Percentiles rank a stretch among this genome's conserved stretches.
These are phyloP conservation scores for Ornithoptera priamus DNA, from an alignment of 2,888 invertebrate genomes.

Conservation along the genomic window DNA sequence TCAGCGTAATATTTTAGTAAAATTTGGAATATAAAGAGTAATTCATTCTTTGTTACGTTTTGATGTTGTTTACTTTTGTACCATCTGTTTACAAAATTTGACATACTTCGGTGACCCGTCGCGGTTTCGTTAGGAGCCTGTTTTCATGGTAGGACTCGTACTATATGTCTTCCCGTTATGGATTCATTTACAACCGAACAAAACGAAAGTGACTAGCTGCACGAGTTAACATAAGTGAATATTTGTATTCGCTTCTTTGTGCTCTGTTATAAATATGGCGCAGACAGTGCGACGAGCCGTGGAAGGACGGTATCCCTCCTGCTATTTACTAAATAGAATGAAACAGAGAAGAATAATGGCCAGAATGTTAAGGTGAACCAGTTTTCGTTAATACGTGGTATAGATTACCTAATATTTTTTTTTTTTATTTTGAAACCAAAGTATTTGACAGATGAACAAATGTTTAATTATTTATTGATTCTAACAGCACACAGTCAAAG, in stretches of 20 bases:
- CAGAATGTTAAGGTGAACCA: constrained; percentile 75
- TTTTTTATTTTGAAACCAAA: no score
- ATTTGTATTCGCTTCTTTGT: constrained; percentile 48
- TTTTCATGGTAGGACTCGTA: constrained; percentile 39
- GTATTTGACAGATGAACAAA: no score
- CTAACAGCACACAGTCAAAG: no score
- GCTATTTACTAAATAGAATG: constrained; percentile 84
- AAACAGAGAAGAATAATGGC: constrained; percentile 87
- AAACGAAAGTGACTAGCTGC: constrained; percentile 77
- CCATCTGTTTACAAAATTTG: constrained; percentile 27
- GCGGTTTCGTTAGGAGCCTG: constrained; percentile 26
- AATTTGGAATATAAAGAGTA: constrained; percentile 20
- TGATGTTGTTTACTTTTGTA: constrained; percentile 27
- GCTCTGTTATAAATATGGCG: constrained; percentile 79
- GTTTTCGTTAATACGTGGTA: constrained; percentile 3
- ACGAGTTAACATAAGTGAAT: constrained; percentile 54
- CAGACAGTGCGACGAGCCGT: constrained; percentile 85
- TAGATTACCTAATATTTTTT: neutral
- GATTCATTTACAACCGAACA: constrained; percentile 73
- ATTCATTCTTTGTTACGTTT: constrained; percentile 14
- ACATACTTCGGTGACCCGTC: constrained; percentile 17
- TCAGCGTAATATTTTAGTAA: constrained; percentile 41
- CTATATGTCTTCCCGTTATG: constrained; percentile 69
- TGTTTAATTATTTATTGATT: no score
- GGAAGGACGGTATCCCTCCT: constrained; percentile 88